Evolutionary conservation across 1,140 invertebrate genomes (phyloP).

Genomic region (Atta cephalotes): DNA sequence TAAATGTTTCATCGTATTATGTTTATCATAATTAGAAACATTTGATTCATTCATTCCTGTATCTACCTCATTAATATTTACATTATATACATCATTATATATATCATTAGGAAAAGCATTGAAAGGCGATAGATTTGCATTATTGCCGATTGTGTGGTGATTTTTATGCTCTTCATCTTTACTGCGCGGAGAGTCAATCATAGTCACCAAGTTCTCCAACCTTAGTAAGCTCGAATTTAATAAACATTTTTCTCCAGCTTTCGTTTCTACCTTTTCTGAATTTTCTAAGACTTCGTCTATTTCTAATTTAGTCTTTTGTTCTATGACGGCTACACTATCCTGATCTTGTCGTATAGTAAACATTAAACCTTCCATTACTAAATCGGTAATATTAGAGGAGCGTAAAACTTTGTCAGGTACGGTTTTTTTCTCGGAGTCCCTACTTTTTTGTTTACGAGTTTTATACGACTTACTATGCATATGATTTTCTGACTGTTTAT

Average conservation of each 20-base stretch:
- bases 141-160: background rate
- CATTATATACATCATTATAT: background rate
- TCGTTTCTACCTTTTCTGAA: conserved; percentile 83
- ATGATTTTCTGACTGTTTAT: background rate
- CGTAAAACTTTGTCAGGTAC: conserved; percentile 66
- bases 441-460: conserved; percentile 39
- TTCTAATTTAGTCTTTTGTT: conserved; percentile 84
- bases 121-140: conserved; percentile 29
- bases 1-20: background rate
- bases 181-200: conserved; percentile 77
- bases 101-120: background rate
- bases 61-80: conserved; percentile 37
- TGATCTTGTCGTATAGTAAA: conserved; percentile 83
- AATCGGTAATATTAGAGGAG: conserved; percentile 83
- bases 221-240: conserved; percentile 83
- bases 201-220: conserved; percentile 83
- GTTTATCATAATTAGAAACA: background rate
- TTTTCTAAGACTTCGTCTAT: conserved; percentile 84
- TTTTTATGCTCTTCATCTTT: conserved; percentile 33
- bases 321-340: conserved; percentile 82
- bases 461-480: background rate
- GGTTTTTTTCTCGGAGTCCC: conserved; percentile 36
- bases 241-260: conserved; percentile 82
- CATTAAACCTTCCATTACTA: conserved; percentile 85
- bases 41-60: background rate